phyloP scores from a whole-genome alignment of 2,797 vertebrate species.

The Triplophysa bombifrons region DNA sequence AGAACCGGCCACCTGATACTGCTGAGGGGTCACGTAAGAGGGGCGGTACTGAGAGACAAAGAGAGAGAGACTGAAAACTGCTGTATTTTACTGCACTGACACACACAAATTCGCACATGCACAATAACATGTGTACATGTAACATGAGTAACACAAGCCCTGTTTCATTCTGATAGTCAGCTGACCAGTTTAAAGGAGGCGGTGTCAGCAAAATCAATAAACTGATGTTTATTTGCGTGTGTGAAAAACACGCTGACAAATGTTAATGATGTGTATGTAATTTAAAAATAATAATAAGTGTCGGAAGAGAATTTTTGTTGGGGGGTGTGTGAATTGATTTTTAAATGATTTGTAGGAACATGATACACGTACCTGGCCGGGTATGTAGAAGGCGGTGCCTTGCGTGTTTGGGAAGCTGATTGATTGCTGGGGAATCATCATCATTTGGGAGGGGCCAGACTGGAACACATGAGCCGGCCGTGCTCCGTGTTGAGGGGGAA shows the following conservation, averaged over 20 bases:
- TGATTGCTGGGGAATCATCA: conserved; percentile 94
- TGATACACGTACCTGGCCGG: conserved; percentile 85
- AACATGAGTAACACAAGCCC: background rate
- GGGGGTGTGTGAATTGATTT: too few species aligned
- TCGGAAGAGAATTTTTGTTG: too few species aligned
- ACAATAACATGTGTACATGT: background rate
- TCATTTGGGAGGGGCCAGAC: conserved; percentile 88
- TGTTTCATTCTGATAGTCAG: conserved; percentile 41
- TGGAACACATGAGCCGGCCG: conserved; percentile 89
- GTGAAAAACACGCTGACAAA: background rate
- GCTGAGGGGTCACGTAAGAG: conserved; percentile 91
- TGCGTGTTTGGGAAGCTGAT: conserved; percentile 89
- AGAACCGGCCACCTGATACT: conserved; percentile 90
- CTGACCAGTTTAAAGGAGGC: conserved; percentile 21
- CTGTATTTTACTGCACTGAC: conserved; percentile 11
- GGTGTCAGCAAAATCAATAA: conserved; percentile 53
- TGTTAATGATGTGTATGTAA: too few species aligned
- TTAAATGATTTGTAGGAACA: background rate
- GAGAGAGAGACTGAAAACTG: background rate
- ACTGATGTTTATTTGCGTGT: background rate
- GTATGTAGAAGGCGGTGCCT: conserved; percentile 90
- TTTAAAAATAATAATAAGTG: too few species aligned
- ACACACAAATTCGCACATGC: background rate
- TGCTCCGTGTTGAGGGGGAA: conserved; percentile 84
- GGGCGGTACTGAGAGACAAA: conserved; percentile 78